phyloP scores from a whole-genome alignment of 2,888 invertebrate species.

The Sepiola atlantica region DNA sequence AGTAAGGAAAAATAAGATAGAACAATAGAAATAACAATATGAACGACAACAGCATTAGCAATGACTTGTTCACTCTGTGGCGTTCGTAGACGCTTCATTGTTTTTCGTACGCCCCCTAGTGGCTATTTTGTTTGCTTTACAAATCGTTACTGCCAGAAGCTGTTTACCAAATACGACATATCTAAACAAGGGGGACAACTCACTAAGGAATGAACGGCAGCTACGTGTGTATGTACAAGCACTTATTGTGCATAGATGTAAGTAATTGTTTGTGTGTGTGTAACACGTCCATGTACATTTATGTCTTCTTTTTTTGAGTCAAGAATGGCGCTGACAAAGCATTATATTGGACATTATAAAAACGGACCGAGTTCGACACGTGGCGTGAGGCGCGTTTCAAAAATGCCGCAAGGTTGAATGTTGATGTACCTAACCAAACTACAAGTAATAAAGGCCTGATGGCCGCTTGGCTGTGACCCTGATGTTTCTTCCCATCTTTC shows the following conservation, averaged over 20 bases:
- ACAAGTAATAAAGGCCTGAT: not conserved
- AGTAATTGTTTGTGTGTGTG: not conserved
- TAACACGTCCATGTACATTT: not conserved
- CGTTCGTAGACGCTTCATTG: not conserved
- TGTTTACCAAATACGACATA: not conserved
- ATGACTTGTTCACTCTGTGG: not conserved
- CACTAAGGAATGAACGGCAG: not conserved
- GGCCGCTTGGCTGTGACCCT: not conserved
- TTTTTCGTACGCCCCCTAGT: slow-evolving; percentile 35
- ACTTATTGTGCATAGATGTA: not conserved
- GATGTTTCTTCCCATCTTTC: not conserved
- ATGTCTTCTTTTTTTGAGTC: not conserved
- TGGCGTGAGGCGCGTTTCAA: not conserved
- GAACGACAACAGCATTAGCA: not conserved
- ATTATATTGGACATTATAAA: slow-evolving; percentile 1
- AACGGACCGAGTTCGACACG: not conserved
- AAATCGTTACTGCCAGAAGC: slow-evolving; percentile 19
- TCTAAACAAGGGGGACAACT: not conserved
- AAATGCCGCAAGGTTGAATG: not conserved
- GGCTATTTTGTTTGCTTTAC: not conserved
- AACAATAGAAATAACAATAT: not conserved
- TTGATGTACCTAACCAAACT: not conserved
- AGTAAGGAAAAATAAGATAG: not conserved
- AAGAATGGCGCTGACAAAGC: not conserved
- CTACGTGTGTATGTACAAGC: not conserved